Conservation (phyloP, 2,888 invertebrate species). For the Mimumesa dahlbomi region DNA sequence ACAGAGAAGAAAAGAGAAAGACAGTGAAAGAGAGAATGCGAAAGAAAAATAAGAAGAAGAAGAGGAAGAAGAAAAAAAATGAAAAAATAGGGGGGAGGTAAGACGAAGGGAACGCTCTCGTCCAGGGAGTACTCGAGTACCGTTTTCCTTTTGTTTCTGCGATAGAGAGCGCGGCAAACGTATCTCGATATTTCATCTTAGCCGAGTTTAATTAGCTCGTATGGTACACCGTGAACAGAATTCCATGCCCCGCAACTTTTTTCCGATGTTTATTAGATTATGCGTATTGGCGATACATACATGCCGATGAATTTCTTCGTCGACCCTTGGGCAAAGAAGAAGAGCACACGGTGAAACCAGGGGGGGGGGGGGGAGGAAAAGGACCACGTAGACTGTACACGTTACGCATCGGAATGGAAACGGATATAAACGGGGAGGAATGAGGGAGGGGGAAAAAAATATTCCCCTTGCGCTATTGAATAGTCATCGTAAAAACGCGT, state of each 20-base stretch:
- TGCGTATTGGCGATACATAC: conserved; percentile 31
- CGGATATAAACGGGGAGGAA: too few relatives aligned
- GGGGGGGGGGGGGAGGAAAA: too few relatives aligned
- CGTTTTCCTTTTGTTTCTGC: conserved; percentile 55
- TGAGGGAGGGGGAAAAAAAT: too few relatives aligned
- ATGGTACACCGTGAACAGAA: conserved; percentile 36
- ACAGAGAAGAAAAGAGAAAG: not conserved
- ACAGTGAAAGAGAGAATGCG: too few relatives aligned
- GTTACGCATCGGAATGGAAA: too few relatives aligned
- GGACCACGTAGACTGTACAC: too few relatives aligned
- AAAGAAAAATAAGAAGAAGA: not conserved
- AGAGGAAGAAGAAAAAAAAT: not conserved
- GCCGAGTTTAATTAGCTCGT: conserved; percentile 54
- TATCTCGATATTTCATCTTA: conserved; percentile 59
- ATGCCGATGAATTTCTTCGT: not conserved
- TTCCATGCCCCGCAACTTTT: conserved; percentile 17
- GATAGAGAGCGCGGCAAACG: conserved; percentile 26
- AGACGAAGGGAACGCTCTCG: conserved; percentile 12
- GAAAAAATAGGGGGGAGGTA: conserved; percentile 4
- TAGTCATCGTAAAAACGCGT: too few relatives aligned
- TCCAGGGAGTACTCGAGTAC: conserved; percentile 16
- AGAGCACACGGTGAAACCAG: not conserved
- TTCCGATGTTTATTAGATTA: conserved; percentile 46
- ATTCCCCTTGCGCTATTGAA: too few relatives aligned
- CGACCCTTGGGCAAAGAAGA: not conserved